Conservation (phyloP, 2,888 invertebrate genomes). For the Heliconius sara region DNA sequence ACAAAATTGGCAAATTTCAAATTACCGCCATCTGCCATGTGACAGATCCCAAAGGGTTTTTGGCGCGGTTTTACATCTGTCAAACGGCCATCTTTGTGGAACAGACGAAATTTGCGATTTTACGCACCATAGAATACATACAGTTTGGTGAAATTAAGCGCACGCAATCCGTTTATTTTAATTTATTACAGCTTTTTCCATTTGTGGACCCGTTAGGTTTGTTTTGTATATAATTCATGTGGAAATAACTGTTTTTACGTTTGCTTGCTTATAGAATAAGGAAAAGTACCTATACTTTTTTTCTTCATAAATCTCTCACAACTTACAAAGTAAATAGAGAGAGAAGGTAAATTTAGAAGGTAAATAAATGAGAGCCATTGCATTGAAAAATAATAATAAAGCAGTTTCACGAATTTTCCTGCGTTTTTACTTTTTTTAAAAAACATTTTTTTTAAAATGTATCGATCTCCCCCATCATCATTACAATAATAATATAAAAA, state of each 20-base stretch:
- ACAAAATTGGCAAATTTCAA: conserved; percentile 68
- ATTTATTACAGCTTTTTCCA: conserved; percentile 41
- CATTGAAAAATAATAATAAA: no score
- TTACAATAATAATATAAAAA: conserved; percentile 6
- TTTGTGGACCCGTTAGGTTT: conserved; percentile 48
- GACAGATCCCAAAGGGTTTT: conserved; percentile 81
- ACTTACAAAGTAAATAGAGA: no score
- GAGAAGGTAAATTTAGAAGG: no score
- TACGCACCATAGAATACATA: conserved; percentile 73
- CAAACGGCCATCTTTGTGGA: conserved; percentile 70
- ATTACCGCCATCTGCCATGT: conserved; percentile 77
- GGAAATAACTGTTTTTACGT: conserved; percentile 25
- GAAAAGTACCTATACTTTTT: not conserved
- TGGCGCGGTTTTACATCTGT: conserved; percentile 71
- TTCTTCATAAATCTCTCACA: not conserved
- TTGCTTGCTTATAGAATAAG: not conserved
- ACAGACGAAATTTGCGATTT: conserved; percentile 80
- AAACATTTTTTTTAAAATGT: not conserved
- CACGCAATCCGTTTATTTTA: conserved; percentile 63
- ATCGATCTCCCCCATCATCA: not conserved
- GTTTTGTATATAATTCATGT: conserved; percentile 34
- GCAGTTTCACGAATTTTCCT: no score
- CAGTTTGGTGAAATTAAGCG: conserved; percentile 76
- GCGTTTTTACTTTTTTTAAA: no score
- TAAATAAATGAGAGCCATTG: no score